These are phyloP conservation scores for Mastigias papua DNA, from an alignment of 30 jellyfish, hydroid and myxozoan species.

Conservation along the genomic window DNA sequence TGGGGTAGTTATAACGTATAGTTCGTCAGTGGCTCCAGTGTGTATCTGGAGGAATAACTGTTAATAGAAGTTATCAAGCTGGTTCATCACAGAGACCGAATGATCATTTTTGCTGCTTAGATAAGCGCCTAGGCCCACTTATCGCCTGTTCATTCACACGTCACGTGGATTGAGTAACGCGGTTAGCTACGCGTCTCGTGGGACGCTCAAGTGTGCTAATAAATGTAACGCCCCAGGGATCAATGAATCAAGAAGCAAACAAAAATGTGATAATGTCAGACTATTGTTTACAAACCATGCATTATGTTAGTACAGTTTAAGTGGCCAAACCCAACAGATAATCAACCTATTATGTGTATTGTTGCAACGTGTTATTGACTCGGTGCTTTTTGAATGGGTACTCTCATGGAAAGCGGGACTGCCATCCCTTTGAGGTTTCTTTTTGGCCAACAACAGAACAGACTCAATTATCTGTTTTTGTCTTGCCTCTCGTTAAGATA, in stretches of 20 bases:
- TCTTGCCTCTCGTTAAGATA: conserved; percentile 60
- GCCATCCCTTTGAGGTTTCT: conserved; percentile 26
- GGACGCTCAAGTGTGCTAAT: not conserved
- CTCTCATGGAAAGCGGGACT: not conserved
- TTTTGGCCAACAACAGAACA: conserved; percentile 44
- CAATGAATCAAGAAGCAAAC: conserved; percentile 16
- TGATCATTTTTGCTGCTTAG: no score
- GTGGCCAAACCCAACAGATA: not conserved
- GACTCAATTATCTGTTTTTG: conserved; percentile 52
- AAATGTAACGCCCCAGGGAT: conserved; percentile 3
- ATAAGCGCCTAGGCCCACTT: no score
- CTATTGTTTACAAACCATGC: conserved; percentile 8
- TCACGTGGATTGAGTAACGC: not conserved
- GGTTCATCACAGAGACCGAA: no score
- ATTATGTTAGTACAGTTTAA: not conserved
- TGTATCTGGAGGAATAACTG: no score
- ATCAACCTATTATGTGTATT: not conserved
- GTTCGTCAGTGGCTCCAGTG: no score
- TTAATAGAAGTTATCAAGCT: no score
- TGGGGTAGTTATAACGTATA: no score
- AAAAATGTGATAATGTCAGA: not conserved
- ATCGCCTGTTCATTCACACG: no score
- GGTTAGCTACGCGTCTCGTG: not conserved
- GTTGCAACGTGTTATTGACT: conserved; percentile 10
- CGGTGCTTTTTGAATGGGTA: not conserved